Evolutionary conservation across 2,797 vertebrate genomes (phyloP).

Genomic region (Phalloptychus januarius): DNA sequence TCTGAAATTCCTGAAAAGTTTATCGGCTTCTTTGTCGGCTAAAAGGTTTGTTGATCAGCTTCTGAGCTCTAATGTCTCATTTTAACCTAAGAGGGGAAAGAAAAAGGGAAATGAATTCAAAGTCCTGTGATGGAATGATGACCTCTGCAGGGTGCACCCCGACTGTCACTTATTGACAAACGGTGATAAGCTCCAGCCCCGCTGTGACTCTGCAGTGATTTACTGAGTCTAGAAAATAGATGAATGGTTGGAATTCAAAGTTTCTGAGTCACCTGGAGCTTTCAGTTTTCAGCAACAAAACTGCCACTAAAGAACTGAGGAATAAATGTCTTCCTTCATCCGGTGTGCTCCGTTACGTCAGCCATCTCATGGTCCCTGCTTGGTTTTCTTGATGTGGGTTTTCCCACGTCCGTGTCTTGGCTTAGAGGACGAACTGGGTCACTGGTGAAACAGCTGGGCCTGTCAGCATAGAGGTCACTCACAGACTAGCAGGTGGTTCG

Average conservation of each 20-base stretch:
- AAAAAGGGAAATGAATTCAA: not conserved
- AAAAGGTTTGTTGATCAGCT: not conserved
- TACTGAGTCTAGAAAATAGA: not conserved
- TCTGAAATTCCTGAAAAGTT: not conserved
- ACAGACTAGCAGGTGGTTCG: not conserved
- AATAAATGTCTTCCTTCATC: not conserved
- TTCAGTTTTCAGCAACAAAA: not conserved
- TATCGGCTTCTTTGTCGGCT: not conserved
- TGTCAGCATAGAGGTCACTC: not conserved
- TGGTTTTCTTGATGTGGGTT: not conserved
- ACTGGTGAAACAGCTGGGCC: not conserved
- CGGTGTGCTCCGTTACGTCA: not conserved
- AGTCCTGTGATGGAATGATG: not conserved
- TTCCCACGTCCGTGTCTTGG: not conserved
- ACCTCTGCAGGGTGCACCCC: not conserved
- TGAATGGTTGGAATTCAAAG: not conserved
- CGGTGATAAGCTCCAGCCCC: not conserved
- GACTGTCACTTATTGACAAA: not conserved
- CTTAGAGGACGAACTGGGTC: not conserved
- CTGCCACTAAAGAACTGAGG: not conserved
- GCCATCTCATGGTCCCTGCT: not conserved
- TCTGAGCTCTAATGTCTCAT: not conserved
- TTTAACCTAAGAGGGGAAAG: not conserved
- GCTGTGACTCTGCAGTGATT: not conserved
- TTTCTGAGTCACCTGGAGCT: not conserved